These are phyloP conservation scores for Serrognathus titanus DNA, from an alignment of 2,888 invertebrate genomes.

Conservation along the genomic window DNA sequence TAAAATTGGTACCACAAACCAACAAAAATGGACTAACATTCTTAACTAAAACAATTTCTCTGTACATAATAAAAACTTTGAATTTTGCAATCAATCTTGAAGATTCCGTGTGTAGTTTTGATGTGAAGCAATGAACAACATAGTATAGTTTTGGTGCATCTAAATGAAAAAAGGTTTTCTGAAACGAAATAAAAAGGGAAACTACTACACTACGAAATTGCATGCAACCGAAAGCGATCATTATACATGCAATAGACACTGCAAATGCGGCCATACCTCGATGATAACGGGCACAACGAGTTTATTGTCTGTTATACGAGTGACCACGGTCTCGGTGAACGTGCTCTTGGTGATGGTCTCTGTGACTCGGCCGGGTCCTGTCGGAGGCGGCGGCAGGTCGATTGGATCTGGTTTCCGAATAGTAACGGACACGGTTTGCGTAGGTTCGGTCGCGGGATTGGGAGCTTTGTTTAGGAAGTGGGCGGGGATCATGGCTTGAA, in stretches of 20 bases:
- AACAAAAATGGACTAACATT: too few species aligned
- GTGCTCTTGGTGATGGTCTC: constrained; percentile 96
- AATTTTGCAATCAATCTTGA: too few species aligned
- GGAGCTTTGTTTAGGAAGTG: constrained; percentile 68
- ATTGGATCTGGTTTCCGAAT: constrained; percentile 71
- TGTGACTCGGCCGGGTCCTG: constrained; percentile 81
- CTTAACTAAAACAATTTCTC: too few species aligned
- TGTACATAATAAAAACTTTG: too few species aligned
- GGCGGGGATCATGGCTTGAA: constrained; percentile 92
- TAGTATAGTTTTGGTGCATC: too few species aligned
- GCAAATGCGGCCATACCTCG: constrained; percentile 66
- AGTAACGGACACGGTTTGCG: constrained; percentile 73
- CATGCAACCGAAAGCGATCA: constrained; percentile 3
- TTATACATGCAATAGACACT: neutral
- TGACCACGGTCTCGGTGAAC: constrained; percentile 92
- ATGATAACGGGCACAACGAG: constrained; percentile 80
- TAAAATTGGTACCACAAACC: too few species aligned
- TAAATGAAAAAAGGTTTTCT: constrained; percentile 3
- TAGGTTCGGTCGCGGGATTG: constrained; percentile 44
- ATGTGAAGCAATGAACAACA: too few species aligned
- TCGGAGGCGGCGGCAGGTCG: constrained; percentile 79
- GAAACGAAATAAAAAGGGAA: neutral
- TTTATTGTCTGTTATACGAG: constrained; percentile 89
- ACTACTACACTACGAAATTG: constrained; percentile 6
- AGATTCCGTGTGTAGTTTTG: too few species aligned